Percentiles rank a stretch among this genome's conserved stretches.
These are phyloP conservation scores for Eira barbara DNA, from an alignment of 2,113 vertebrate genomes.

Conservation along the genomic window DNA sequence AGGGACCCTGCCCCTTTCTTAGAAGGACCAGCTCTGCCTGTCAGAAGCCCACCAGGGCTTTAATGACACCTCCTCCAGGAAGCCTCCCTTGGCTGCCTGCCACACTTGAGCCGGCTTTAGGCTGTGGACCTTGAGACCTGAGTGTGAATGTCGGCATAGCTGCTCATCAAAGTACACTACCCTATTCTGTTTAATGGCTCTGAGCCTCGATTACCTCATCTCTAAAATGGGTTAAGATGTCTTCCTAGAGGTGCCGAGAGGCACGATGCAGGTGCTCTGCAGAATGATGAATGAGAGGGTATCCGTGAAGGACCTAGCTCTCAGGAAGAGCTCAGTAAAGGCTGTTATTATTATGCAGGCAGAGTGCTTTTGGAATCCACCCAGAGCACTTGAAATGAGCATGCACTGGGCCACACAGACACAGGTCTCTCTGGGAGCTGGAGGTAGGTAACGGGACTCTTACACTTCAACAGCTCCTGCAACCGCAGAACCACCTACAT, in stretches of 20 bases:
- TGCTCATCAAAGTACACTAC: background rate
- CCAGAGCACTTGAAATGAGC: background rate
- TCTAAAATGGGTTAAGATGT: background rate
- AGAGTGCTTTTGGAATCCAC: background rate
- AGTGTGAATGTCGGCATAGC: background rate
- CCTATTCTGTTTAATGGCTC: background rate
- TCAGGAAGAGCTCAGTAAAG: background rate
- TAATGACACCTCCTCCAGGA: background rate
- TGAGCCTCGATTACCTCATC: background rate
- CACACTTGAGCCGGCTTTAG: background rate
- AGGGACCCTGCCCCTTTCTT: background rate
- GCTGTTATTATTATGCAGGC: background rate
- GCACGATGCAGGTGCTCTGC: accelerated
- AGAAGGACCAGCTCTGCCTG: background rate
- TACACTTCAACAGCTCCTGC: background rate
- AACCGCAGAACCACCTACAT: background rate
- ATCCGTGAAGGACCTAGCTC: background rate
- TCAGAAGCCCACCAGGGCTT: background rate
- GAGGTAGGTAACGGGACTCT: background rate
- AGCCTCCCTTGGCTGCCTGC: background rate
- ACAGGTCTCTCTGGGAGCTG: background rate
- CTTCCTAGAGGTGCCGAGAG: background rate
- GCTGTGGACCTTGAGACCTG: background rate
- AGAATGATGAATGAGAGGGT: background rate
- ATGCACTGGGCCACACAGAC: background rate